Conservation (phyloP, 2,797 vertebrate species). For the Muraenolepis orangiensis region DNA sequence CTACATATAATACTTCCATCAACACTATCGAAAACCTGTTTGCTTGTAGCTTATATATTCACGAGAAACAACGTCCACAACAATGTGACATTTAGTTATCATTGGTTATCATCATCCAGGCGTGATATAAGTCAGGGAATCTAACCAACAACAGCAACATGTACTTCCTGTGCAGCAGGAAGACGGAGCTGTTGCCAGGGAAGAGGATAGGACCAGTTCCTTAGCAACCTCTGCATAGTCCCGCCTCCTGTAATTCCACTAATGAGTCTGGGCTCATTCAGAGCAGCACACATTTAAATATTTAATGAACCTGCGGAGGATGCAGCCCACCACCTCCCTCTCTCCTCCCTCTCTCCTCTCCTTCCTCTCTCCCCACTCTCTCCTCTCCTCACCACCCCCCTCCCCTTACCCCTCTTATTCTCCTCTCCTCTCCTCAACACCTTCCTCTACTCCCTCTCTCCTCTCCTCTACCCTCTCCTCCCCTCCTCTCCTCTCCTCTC, state of each 20-base stretch:
- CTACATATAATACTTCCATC: too few relatives aligned
- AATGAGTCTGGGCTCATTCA: constrained; percentile 66
- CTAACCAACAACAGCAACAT: constrained; percentile 14
- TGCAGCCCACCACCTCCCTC: constrained; percentile 9
- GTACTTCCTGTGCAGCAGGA: constrained; percentile 44
- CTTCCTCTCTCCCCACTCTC: not conserved
- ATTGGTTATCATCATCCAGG: not conserved
- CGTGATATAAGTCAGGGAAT: not conserved
- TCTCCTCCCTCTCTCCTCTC: not conserved
- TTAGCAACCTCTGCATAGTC: constrained; percentile 69
- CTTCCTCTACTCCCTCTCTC: not conserved
- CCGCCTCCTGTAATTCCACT: constrained; percentile 65
- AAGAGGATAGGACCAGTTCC: constrained; percentile 66
- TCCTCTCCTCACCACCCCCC: not conserved
- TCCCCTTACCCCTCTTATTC: not conserved
- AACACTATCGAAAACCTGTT: too few relatives aligned
- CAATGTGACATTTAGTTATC: too few relatives aligned
- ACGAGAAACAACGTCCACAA: too few relatives aligned
- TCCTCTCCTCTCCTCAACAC: too few relatives aligned
- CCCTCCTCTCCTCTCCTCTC: not conserved
- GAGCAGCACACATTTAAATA: constrained; percentile 57
- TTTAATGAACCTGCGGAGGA: constrained; percentile 57
- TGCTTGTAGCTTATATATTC: too few relatives aligned
- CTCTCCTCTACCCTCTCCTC: not conserved
- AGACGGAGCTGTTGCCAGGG: constrained; percentile 56